Evolutionary conservation across 2,888 invertebrate species (phyloP), one percentile per base, ranked within the genome.

Genomic region (Reticulitermes lucifugus): DNA sequence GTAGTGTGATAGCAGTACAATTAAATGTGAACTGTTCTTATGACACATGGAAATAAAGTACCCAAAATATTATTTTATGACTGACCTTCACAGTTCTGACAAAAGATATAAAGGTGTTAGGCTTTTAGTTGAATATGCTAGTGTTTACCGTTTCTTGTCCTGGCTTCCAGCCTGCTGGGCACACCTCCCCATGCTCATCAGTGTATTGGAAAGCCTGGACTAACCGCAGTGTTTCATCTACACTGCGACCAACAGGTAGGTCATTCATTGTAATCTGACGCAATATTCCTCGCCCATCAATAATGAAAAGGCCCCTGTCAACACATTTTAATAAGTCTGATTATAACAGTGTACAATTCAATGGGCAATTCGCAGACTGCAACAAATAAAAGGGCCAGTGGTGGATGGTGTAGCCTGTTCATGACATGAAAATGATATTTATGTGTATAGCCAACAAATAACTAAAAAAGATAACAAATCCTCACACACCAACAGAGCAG

Each of bases 191-290:
- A 89, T 97, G 96, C 51, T 95, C 93, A 90, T 98, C 97, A 0
- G 97, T 97, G 89, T 96, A 98, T 90, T 98, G 97, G 92, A 98
- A 98, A 85, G 98, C 98, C 92, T 98, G 98, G 0, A 98, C 97
- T 84, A 98, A 92, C 89, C 98, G 93, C 83, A 98, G 91, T 1
- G 98, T 98, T 92, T 98, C 98, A 91, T 98, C 98, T 4, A 98
- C 98, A 85, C 97, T 97, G 85, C 98, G 93, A 0, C 97, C 97
- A 18, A 98, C 97, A 0, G 98, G 98, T 87, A 98, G 93, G 92
- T 98, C 98, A 91, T 98, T 98, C 97, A 98, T 98, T 5, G 98
- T 98, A 70, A 98, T 98, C 91, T 98, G 98, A 83, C 98, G 93
- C 71, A 98, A 91, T 85, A 96, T 93, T 65, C 98, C 98, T 89